Conservation (phyloP, 2,888 invertebrate genomes). For the Brachyopa scutellaris region DNA sequence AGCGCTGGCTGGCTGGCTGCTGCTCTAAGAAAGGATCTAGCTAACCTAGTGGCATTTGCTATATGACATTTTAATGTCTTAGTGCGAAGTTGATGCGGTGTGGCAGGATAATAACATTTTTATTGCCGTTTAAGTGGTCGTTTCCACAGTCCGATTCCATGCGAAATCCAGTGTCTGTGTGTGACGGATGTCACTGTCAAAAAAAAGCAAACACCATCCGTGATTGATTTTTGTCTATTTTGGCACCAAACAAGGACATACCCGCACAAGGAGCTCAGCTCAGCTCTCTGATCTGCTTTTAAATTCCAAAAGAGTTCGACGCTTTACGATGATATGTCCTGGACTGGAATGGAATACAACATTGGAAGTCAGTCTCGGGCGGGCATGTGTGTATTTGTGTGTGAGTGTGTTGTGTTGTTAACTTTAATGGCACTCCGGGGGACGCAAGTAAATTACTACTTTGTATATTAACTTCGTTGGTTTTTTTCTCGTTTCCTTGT, state of each 20-base stretch:
- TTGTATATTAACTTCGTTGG: constrained; percentile 71
- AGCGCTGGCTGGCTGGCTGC: background rate
- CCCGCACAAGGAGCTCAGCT: background rate
- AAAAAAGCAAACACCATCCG: constrained; percentile 18
- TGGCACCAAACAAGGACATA: constrained; percentile 1
- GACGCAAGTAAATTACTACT: constrained; percentile 73
- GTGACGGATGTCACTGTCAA: constrained; percentile 34
- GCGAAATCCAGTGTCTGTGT: constrained; percentile 36
- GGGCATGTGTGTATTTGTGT: background rate
- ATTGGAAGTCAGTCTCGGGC: background rate
- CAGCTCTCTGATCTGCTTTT: constrained; percentile 16
- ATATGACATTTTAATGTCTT: constrained; percentile 69
- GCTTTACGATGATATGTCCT: constrained; percentile 55
- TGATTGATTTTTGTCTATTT: constrained; percentile 57
- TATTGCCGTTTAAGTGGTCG: constrained; percentile 68
- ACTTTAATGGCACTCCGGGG: constrained; percentile 74
- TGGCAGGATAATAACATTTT: constrained; percentile 72
- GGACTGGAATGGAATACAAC: background rate
- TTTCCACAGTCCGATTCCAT: background rate
- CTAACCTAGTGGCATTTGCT: constrained; percentile 63
- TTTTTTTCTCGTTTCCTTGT: constrained; percentile 18
- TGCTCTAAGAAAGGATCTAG: constrained; percentile 4
- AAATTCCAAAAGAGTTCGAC: constrained; percentile 63
- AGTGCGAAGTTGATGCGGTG: constrained; percentile 68
- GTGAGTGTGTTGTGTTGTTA: constrained; percentile 67